Conservation (phyloP, 2,113 vertebrate species). For the Melanotaenia duboulayi region DNA sequence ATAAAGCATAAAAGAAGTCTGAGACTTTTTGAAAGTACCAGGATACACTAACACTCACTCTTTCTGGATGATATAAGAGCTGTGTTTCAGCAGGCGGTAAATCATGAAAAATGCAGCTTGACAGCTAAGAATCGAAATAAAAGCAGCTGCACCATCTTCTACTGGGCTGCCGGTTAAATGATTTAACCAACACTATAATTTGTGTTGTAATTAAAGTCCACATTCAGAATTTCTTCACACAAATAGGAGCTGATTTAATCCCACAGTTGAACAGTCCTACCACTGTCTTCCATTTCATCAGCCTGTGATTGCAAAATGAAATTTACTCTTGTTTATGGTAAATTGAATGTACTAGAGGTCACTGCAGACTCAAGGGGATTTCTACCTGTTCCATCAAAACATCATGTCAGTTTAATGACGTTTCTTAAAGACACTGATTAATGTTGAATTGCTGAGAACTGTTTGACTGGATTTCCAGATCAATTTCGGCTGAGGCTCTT, state of each 20-base stretch:
- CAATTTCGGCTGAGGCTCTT: not conserved
- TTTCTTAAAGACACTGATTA: constrained; percentile 26
- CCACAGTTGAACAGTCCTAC: constrained; percentile 3
- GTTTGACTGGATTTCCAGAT: not conserved
- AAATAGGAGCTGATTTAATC: constrained; percentile 49
- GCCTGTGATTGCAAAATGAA: constrained; percentile 57
- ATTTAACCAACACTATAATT: constrained; percentile 35
- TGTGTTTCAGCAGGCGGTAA: not conserved
- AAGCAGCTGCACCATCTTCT: not conserved
- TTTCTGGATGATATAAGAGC: not conserved
- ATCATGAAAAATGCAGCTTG: not conserved
- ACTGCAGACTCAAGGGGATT: constrained; percentile 21
- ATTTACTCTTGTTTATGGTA: constrained; percentile 26
- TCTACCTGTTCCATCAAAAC: constrained; percentile 22
- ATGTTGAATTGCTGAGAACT: not conserved
- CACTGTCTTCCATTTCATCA: constrained; percentile 35
- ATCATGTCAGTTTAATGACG: constrained; percentile 21
- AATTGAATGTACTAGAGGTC: constrained; percentile 34
- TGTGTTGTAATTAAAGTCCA: constrained; percentile 52
- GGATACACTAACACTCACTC: not conserved
- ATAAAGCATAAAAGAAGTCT: no score
- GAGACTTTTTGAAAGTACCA: no score
- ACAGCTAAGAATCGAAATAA: not conserved
- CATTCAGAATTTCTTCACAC: constrained; percentile 42
- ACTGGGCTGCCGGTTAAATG: not conserved